These are phyloP conservation scores for Gymnopithys bicolor DNA, from an alignment of 2,797 vertebrate genomes.

Conservation along the genomic window DNA sequence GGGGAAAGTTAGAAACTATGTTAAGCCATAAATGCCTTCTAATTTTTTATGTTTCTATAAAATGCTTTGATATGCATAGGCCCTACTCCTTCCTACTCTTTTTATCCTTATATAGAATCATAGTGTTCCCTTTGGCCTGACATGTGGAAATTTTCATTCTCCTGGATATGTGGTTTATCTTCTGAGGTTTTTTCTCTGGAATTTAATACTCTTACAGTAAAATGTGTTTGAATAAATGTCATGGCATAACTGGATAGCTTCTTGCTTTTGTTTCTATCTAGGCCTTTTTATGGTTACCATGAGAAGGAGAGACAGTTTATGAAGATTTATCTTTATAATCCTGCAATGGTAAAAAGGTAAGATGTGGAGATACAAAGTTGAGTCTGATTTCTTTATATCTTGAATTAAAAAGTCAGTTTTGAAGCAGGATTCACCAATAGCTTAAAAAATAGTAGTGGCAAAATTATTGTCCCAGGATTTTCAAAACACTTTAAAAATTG, in stretches of 20 bases:
- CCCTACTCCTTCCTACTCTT: neutral
- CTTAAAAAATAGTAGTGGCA: neutral
- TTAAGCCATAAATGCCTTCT: neutral
- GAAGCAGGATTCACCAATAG: neutral
- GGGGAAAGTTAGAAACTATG: neutral
- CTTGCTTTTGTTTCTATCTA: slow-evolving; percentile 70
- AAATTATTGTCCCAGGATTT: neutral
- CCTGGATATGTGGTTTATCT: neutral
- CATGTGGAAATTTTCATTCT: neutral
- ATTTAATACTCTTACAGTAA: neutral
- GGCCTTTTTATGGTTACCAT: slow-evolving; percentile 97
- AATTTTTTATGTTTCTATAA: neutral
- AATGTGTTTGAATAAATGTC: neutral
- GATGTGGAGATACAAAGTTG: neutral
- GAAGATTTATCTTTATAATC: slow-evolving; percentile 99
- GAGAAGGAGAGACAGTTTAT: slow-evolving; percentile 94
- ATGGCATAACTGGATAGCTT: neutral
- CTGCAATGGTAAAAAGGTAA: slow-evolving; percentile 97
- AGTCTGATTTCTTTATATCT: neutral
- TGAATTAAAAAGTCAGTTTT: neutral
- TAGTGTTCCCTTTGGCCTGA: neutral
- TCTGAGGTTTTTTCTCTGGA: neutral
- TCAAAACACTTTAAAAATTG: neutral
- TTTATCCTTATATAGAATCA: neutral
- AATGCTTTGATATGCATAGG: neutral